Base-by-base conservation (phyloP, 2,797 vertebrate genomes). In the Melopsittacus undulatus region DNA sequence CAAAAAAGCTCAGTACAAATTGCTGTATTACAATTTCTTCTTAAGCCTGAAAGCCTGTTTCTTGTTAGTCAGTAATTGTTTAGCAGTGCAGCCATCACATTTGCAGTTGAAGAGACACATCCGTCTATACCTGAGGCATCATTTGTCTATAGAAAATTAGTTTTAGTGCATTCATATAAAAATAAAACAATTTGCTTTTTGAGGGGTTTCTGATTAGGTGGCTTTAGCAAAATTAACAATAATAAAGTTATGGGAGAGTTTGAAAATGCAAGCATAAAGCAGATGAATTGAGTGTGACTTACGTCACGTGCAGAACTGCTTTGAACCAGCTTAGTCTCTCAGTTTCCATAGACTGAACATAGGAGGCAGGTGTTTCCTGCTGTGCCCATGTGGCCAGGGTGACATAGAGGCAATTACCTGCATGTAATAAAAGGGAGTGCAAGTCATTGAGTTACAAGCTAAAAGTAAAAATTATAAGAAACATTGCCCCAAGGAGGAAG, bases 321-420 rank as follows among this genome's bases (percentile, higher is more conserved):
- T 38, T 46, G 56, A 62, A 15, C 9, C 30, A 62, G 9, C 34
- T 46, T 20, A 4, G 7, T 42, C 32, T 45, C 40, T 63, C 11
- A 1, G 10, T 16, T 21, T 49, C 7, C 20, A 12, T 21, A 36
- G 32, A 7, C 15, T 20, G 57, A 49, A 51, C 2, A 49, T 48
- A 57, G 48, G 42, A 15, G 17, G 30, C n/a, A 34, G 11, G 48
- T 40, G 64, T 51, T 73, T 40, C n/a, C 26, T 48, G 13, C 36
- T 52, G 27, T 0, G 2, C 43, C 27, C 1, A 0, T 7, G n/a
- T 8, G 29, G 12, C 10, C 21, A 22, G 64, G 38, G 9, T 46
- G 51, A 40, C 2, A 0, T 1, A 43, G 45, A 32, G 45, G 43
- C 29, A 48, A 7, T 75, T 66, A 51, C 13, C 23, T 49, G 59